Conservation (phyloP, 1,140 invertebrate genomes). For the Papilio xuthus region DNA sequence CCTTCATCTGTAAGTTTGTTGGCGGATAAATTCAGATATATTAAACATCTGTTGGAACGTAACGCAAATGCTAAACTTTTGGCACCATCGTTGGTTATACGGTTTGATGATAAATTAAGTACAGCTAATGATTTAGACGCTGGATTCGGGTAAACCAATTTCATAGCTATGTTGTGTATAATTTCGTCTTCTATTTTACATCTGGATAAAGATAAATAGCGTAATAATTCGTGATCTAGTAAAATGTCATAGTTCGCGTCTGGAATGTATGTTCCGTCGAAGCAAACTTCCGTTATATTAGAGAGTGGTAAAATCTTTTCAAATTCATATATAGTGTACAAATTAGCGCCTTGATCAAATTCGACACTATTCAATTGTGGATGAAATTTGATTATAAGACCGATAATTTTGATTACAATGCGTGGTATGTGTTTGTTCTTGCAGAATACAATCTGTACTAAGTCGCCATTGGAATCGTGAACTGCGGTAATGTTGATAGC, state of each 20-base stretch:
- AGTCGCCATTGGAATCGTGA: slow-evolving; percentile 49
- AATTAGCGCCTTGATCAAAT: slow-evolving; percentile 53
- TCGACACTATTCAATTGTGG: slow-evolving; percentile 46
- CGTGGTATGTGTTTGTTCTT: slow-evolving; percentile 55
- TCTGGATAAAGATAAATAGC: slow-evolving; percentile 57
- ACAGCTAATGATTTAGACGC: slow-evolving; percentile 55
- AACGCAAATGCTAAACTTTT: slow-evolving; percentile 54
- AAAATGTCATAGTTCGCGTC: slow-evolving; percentile 61
- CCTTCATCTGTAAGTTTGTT: slow-evolving; percentile 64
- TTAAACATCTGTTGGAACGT: slow-evolving; percentile 57
- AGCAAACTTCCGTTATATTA: slow-evolving; percentile 56
- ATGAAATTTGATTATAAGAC: slow-evolving; percentile 52
- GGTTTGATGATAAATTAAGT: slow-evolving; percentile 64
- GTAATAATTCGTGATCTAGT: slow-evolving; percentile 49
- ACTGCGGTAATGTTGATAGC: slow-evolving; percentile 45
- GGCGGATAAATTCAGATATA: slow-evolving; percentile 62
- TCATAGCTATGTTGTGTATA: slow-evolving; percentile 50
- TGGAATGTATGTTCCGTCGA: slow-evolving; percentile 54
- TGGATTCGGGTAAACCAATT: slow-evolving; percentile 50
- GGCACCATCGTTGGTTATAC: slow-evolving; percentile 62
- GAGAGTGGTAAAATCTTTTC: slow-evolving; percentile 50
- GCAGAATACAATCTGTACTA: slow-evolving; percentile 55
- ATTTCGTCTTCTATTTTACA: slow-evolving; percentile 61
- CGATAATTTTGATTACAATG: slow-evolving; percentile 54
- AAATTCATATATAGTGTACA: slow-evolving; percentile 56